Percentiles rank a stretch among this genome's conserved stretches.
phyloP scores from a whole-genome alignment of 2,113 vertebrate genomes.

The Microtus richardsoni region DNA sequence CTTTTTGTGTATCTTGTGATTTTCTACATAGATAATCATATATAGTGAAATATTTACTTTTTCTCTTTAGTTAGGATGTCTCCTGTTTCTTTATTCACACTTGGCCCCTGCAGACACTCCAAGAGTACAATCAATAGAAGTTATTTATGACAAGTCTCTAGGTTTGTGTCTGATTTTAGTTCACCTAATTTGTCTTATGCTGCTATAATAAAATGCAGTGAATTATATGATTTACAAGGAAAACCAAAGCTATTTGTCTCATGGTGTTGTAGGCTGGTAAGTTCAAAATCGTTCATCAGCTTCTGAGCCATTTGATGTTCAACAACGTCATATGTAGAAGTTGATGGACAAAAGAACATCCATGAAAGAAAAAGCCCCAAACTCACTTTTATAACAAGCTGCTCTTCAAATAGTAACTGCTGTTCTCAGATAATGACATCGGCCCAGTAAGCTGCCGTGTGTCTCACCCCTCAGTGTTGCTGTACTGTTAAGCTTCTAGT shows the following conservation, averaged over 20 bases:
- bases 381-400: background rate
- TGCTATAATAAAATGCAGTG: background rate
- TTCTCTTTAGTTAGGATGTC: background rate
- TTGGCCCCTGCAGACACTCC: background rate
- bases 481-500: no score
- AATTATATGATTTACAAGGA: background rate
- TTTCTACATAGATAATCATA: background rate
- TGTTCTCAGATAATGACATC: background rate
- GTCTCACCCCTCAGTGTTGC: background rate
- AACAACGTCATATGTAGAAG: background rate
- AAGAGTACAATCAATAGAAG: background rate
- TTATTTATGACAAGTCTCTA: no score
- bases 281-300: background rate
- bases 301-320: background rate
- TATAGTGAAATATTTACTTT: background rate
- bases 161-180: background rate
- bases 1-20: background rate
- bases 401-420: background rate
- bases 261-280: background rate
- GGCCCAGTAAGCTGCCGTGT: background rate
- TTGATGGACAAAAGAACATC: background rate
- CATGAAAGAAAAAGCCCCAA: background rate
- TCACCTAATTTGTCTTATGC: no score
- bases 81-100: background rate
- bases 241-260: background rate